Evolutionary conservation across 2,797 vertebrate species (phyloP), one percentile per base, ranked within the genome.

Genomic region (Manis crassicaudata): DNA sequence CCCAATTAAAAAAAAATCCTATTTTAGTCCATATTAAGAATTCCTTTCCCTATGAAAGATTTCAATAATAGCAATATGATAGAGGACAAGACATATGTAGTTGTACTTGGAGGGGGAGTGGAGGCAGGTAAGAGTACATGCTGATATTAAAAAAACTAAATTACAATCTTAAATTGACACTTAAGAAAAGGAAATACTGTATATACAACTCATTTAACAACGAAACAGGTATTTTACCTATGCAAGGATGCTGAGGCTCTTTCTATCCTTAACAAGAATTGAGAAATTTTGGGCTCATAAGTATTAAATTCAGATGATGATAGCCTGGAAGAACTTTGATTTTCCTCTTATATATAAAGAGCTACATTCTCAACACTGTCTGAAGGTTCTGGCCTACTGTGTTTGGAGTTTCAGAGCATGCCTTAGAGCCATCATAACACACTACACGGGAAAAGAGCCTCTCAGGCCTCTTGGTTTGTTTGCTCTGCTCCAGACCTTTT

Each of bases 251-350:
- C 65, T 80, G 27, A 92, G 50, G 56, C 6, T 43, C n/a, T 80
- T 56, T 88, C 35, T 73, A 63, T 54, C 21, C 52, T 87, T 90
- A 91, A 75, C 6, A 65, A 88, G 29, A 94, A 83, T 72, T 18
- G 84, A 60, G 52, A 96, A 88, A 81, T 32, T 75, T 80, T 65
- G 80, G 54, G 35, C 6, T 93, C 63, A 21, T 90, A 94, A 67
- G 27, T 67, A 85, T 72, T 52, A 95, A 77, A 92, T 70, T 52
- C 54, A 96, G 65, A 73, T 86, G 35, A 91, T 25, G 35, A 91
- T 29, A 27, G 7, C 29, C 25, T 75, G 56, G 70, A 87, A 67
- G 23, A 88, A 96, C 32, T 80, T 6, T 58, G 25, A 54, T 29
- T 90, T 50, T 52, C 27, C 11, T 90, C 32, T 73, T 65, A 11